Evolutionary conservation across 2,797 vertebrate species (phyloP).

Genomic region (Vireo griseus): DNA sequence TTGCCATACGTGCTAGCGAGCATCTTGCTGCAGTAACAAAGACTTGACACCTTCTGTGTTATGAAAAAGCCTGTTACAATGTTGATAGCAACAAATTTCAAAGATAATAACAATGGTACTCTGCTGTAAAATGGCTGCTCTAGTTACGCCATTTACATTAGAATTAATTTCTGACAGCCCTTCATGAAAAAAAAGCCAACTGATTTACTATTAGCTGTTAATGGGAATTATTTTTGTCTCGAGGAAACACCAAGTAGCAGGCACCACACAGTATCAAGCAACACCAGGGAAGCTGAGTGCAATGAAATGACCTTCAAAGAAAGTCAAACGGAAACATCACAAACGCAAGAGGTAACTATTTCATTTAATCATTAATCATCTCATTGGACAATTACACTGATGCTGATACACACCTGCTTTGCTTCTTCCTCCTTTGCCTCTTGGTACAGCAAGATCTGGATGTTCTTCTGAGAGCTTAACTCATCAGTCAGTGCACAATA

Average conservation of each 20-base stretch:
- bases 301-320: conserved; percentile 71
- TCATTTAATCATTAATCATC: neutral
- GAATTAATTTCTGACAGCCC: neutral
- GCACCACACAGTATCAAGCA: conserved; percentile 71
- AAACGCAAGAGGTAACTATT: conserved; percentile 81
- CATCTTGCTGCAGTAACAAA: neutral
- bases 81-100: neutral
- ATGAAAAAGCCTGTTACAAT: neutral
- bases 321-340: conserved; percentile 72
- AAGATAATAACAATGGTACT: neutral
- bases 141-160: neutral
- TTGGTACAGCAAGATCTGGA: neutral
- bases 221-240: neutral
- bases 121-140: neutral
- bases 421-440: neutral
- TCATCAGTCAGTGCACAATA: neutral
- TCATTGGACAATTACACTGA: neutral
- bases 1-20: neutral
- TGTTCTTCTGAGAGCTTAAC: neutral
- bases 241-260: conserved; percentile 81
- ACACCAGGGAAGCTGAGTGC: conserved; percentile 49
- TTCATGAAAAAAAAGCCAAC: neutral
- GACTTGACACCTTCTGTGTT: neutral
- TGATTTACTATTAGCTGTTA: neutral
- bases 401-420: conserved; percentile 1